These are phyloP conservation scores for Eupithecia exiguata DNA, from an alignment of 2,888 invertebrate species.

Conservation along the genomic window DNA sequence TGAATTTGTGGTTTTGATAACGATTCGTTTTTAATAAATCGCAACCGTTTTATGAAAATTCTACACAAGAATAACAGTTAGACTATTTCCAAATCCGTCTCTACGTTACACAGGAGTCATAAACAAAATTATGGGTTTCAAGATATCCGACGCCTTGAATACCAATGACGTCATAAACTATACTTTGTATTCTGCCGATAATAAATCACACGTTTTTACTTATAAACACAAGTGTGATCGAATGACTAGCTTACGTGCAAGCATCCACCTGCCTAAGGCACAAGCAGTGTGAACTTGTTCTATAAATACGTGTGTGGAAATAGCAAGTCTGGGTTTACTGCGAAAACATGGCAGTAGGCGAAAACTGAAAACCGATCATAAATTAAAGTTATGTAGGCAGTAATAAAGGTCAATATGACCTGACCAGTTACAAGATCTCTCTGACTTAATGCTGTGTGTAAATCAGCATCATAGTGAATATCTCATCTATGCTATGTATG, in stretches of 20 bases:
- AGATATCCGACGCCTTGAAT: slow-evolving; percentile 56
- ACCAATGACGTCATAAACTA: slow-evolving; percentile 59
- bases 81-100: slow-evolving; percentile 18
- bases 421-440: too few relatives aligned
- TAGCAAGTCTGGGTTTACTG: slow-evolving; percentile 27
- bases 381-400: not conserved
- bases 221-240: slow-evolving; percentile 31
- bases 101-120: slow-evolving; percentile 42
- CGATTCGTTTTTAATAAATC: not conserved
- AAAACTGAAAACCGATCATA: not conserved
- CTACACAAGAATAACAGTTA: not conserved
- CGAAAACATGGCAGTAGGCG: slow-evolving; percentile 2
- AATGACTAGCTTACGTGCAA: slow-evolving; percentile 29
- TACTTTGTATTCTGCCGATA: slow-evolving; percentile 49
- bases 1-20: slow-evolving; percentile 20
- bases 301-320: slow-evolving; percentile 29
- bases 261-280: slow-evolving; percentile 27
- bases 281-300: slow-evolving; percentile 17
- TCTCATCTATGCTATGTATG: too few relatives aligned
- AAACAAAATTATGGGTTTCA: slow-evolving; percentile 58
- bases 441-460: too few relatives aligned
- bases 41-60: not conserved
- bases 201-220: slow-evolving; percentile 45
- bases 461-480: too few relatives aligned
- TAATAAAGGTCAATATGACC: slow-evolving; percentile 1